Base-by-base conservation (phyloP, 2,888 invertebrate genomes). In the Drosophila subsilvestris region DNA sequence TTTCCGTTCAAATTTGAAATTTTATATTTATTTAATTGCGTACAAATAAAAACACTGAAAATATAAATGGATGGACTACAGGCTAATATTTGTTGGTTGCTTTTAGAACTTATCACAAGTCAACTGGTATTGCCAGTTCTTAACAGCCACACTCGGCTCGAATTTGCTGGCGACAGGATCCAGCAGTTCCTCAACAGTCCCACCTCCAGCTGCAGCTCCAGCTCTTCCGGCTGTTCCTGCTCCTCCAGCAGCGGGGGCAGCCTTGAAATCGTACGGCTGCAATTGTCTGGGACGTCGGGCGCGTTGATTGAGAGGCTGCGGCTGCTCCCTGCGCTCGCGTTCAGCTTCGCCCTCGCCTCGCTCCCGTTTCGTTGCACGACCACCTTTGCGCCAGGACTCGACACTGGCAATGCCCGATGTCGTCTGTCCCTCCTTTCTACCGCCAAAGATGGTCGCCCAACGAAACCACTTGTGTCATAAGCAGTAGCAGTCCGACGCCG, bases 111-210 rank as follows among this genome's bases (percentile, higher is more conserved):
- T 91, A 77, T 92, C 91, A 89, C 91, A 92, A 68, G 92, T 92
- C 67, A 92, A 80, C 78, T 92, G 92, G 83, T 92, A 92, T 78
- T 91, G 90, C 92, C 92, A 92, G 88, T 92, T 92, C 81, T 90
- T 91, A 81, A 92, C 81, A 84, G 90, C 91, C 81, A 90, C 63
- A 75, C 87, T 88, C 57, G 90, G 84, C 55, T 90, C 79, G 78
- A 82, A 83, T 88, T 90, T 82, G 84, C 87, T 66, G 85, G 80
- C 63, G 69, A 78, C 78, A 86, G 76, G 71, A 76, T 88, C 90
- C 79, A 90, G 60, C 73, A 88, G 74, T 66, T 87, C 79, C 68
- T 79, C 80, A 74, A 80, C 78, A 74, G 70, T 72, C 81, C 60
- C 66, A 51, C 43, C 32, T 22, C 37, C 17, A 51, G 32, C 44